Percentiles rank a stretch among this genome's conserved stretches.
These are phyloP conservation scores for Urocyon cinereoargenteus DNA, from an alignment of 2,797 vertebrate species.

Conservation along the genomic window DNA sequence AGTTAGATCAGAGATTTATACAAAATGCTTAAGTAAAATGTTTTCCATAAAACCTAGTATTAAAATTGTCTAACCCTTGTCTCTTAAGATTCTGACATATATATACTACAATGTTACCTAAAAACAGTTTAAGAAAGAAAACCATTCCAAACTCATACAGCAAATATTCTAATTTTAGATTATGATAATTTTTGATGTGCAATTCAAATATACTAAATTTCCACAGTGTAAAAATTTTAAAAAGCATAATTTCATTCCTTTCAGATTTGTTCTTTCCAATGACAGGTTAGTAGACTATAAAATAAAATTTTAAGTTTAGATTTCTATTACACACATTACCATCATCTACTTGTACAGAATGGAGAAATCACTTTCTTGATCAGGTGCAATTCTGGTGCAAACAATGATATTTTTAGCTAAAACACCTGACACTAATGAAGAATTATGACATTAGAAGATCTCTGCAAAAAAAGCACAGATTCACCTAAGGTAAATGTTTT, in stretches of 20 bases:
- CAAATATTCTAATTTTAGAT: slow-evolving; percentile 60
- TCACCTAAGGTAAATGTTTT: slow-evolving; percentile 10
- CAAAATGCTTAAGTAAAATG: slow-evolving; percentile 49
- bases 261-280: slow-evolving; percentile 42
- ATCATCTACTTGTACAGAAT: background rate
- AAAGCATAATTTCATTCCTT: slow-evolving; percentile 33
- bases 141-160: background rate
- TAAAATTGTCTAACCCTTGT: slow-evolving; percentile 43
- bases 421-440: slow-evolving; percentile 28
- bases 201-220: slow-evolving; percentile 36
- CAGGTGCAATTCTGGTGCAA: background rate
- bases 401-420: slow-evolving; percentile 60
- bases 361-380: slow-evolving; percentile 34
- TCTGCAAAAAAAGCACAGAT: slow-evolving; percentile 11
- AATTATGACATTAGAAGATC: slow-evolving; percentile 39
- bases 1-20: slow-evolving; percentile 59
- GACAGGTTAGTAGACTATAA: background rate
- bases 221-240: background rate
- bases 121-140: background rate
- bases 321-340: slow-evolving; percentile 35
- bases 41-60: slow-evolving; percentile 52
- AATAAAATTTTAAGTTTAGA: slow-evolving; percentile 62
- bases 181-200: slow-evolving; percentile 10
- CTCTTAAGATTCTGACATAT: slow-evolving; percentile 2
- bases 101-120: background rate